Conservation (phyloP, 2,888 invertebrate genomes). For the Macrophya alboannulata region DNA sequence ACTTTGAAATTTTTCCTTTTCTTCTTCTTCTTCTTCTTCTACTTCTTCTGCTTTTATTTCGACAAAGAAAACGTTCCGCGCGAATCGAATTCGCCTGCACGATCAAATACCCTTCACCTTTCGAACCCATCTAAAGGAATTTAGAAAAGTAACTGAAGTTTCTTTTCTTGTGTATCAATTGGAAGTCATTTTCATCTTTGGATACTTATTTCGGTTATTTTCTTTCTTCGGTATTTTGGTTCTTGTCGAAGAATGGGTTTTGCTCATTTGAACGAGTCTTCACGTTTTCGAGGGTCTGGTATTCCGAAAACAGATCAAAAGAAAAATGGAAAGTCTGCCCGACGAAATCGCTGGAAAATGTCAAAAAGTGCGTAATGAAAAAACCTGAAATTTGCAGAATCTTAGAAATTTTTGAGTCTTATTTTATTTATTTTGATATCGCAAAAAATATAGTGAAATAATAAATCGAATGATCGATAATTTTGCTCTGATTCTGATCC, state of each 20-base stretch:
- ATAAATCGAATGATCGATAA: not conserved
- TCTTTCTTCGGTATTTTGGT: not conserved
- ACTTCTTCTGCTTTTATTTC: too few relatives aligned
- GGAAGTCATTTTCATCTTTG: not conserved
- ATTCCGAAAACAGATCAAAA: not conserved
- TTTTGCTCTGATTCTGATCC: not conserved
- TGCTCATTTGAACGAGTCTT: not conserved
- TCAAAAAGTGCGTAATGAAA: not conserved
- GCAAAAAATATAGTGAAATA: not conserved
- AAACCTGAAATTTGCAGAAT: not conserved
- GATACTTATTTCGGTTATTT: too few relatives aligned
- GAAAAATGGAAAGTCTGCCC: not conserved
- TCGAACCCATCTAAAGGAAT: not conserved
- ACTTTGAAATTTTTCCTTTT: not conserved
- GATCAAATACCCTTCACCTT: conserved; percentile 14
- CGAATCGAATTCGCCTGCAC: not conserved
- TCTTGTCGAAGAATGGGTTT: not conserved
- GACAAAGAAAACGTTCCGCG: not conserved
- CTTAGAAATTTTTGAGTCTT: not conserved
- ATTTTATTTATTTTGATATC: not conserved
- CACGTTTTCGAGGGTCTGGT: not conserved
- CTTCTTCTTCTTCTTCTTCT: too few relatives aligned
- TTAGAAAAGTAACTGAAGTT: not conserved
- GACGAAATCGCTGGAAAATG: not conserved
- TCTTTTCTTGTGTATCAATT: not conserved